These are phyloP conservation scores for Lerista edwardsae DNA, from an alignment of 2,797 vertebrate species.

Conservation along the genomic window DNA sequence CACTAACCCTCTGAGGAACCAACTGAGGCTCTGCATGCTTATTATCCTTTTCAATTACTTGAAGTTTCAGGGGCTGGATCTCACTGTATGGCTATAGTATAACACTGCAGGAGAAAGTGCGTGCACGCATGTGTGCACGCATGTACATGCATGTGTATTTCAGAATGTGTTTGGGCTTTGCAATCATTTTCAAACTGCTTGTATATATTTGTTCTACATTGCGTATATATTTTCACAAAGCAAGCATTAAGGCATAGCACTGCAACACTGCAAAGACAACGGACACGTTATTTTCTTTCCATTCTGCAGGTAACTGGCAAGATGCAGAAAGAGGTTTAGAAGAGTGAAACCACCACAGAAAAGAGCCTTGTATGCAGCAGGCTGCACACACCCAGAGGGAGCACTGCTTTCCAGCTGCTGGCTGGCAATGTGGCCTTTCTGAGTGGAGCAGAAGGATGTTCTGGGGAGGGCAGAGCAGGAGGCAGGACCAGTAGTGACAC, in stretches of 20 bases:
- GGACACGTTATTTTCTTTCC: not conserved
- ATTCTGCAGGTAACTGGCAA: not conserved
- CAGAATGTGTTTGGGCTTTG: constrained; percentile 69
- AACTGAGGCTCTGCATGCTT: constrained; percentile 79
- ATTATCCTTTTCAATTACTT: constrained; percentile 86
- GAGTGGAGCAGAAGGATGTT: no score
- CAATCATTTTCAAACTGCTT: constrained; percentile 55
- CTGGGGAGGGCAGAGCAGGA: no score
- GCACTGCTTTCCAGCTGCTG: no score
- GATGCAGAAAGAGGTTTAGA: not conserved
- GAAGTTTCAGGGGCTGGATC: constrained; percentile 70
- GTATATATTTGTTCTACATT: constrained; percentile 24
- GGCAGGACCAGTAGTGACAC: no score
- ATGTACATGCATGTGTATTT: constrained; percentile 14
- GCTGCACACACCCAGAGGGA: no score
- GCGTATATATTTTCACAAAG: not conserved
- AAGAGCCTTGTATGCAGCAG: no score
- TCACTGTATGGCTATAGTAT: constrained; percentile 49
- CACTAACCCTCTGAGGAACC: constrained; percentile 85
- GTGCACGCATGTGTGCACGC: not conserved
- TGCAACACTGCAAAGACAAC: not conserved
- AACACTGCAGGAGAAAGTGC: constrained; percentile 59
- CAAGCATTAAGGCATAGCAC: not conserved
- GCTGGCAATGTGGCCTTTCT: no score
- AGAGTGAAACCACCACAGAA: not conserved